Conservation (phyloP, 2,888 invertebrate genomes). For the Germaria angustata region DNA sequence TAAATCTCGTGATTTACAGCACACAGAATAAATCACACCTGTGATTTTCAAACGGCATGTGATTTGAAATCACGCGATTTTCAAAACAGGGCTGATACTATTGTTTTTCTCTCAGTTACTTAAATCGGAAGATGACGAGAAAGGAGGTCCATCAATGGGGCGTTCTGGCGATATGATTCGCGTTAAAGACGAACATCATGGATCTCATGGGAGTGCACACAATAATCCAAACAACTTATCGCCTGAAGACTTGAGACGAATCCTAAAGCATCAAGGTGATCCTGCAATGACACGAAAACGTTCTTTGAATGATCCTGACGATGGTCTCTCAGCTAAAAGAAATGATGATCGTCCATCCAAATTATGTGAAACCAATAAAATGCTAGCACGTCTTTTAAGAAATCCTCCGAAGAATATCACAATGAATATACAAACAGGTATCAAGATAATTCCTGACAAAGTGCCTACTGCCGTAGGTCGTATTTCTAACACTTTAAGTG, state of each 20-base stretch:
- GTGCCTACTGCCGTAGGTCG: slow-evolving; percentile 75
- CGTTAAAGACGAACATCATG: slow-evolving; percentile 80
- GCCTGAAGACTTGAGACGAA: slow-evolving; percentile 79
- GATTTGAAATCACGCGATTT: no score
- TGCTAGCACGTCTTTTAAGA: slow-evolving; percentile 90
- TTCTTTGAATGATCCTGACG: slow-evolving; percentile 84
- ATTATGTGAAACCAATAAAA: slow-evolving; percentile 90
- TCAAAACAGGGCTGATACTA: no score
- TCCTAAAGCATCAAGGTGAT: slow-evolving; percentile 78
- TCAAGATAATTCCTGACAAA: slow-evolving; percentile 80
- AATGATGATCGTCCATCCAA: slow-evolving; percentile 82
- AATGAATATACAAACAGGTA: slow-evolving; percentile 77
- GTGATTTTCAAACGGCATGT: no score
- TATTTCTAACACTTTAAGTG: slow-evolving; percentile 72
- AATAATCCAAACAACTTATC: slow-evolving; percentile 76
- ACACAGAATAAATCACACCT: no score
- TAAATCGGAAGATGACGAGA: slow-evolving; percentile 88
- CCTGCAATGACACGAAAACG: slow-evolving; percentile 82
- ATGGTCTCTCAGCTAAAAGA: slow-evolving; percentile 79
- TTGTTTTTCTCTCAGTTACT: slow-evolving; percentile 83
- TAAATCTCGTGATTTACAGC: no score
- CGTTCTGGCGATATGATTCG: slow-evolving; percentile 82
- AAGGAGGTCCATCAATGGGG: slow-evolving; percentile 75
- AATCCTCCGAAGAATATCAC: slow-evolving; percentile 85
- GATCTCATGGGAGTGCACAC: slow-evolving; percentile 72